These are phyloP conservation scores for Dorcus parallelipipedus DNA, from an alignment of 2,888 invertebrate genomes.

Conservation along the genomic window DNA sequence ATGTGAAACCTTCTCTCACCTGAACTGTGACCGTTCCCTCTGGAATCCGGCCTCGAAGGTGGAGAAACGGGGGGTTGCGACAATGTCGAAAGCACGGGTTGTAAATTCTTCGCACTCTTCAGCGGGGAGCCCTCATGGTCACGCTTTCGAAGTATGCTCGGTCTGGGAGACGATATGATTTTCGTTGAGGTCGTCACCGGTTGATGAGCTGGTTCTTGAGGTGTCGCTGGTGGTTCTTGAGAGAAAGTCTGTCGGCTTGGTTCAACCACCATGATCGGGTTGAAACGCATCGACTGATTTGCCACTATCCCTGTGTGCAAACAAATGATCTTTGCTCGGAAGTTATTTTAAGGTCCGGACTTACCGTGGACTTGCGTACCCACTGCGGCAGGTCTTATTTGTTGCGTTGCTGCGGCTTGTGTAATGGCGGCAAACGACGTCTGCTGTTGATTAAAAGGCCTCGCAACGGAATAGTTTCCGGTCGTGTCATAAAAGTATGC, in stretches of 20 bases:
- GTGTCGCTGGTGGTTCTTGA: neutral
- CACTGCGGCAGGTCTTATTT: constrained; percentile 35
- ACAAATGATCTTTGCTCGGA: neutral
- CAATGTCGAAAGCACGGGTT: constrained; percentile 40
- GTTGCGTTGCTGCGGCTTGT: constrained; percentile 35
- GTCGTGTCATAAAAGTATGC: constrained; percentile 46
- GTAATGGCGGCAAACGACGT: constrained; percentile 38
- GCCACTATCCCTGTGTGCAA: constrained; percentile 29
- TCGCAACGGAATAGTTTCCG: constrained; percentile 38
- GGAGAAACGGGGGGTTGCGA: constrained; percentile 41
- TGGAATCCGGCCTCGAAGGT: constrained; percentile 46
- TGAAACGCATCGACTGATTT: constrained; percentile 45
- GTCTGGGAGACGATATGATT: constrained; percentile 61
- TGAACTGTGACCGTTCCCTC: constrained; percentile 47
- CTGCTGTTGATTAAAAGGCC: constrained; percentile 39
- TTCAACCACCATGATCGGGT: constrained; percentile 49
- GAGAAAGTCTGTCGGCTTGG: constrained; percentile 24
- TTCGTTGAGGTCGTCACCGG: constrained; percentile 32
- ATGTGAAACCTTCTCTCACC: constrained; percentile 28
- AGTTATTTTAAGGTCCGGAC: constrained; percentile 3
- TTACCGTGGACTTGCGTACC: constrained; percentile 41
- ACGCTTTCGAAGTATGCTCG: constrained; percentile 83
- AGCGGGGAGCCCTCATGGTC: constrained; percentile 73
- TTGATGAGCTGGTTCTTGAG: constrained; percentile 14
- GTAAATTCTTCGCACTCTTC: constrained; percentile 63